Evolutionary conservation across 2,113 vertebrate genomes (phyloP), one percentile per base, ranked within the genome.

Genomic region (Semnopithecus entellus): DNA sequence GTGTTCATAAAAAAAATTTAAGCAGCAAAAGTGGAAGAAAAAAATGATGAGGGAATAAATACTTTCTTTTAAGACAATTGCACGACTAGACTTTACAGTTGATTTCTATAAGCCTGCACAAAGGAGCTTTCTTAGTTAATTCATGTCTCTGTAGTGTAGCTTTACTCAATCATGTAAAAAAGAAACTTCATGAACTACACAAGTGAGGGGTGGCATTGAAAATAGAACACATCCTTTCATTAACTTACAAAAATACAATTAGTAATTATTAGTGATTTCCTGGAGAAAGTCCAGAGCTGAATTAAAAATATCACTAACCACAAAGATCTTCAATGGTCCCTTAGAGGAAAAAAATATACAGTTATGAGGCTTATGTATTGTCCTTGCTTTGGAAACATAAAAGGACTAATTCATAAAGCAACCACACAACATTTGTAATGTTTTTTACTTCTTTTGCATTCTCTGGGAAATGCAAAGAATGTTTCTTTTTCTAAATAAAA

Each of bases 211-310:
- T 99, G 99, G 99, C 99, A 99, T 98, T 98, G 97, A 97, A 98
- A 97, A 98, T 98, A 98, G 98, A 99, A 99, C 99, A 98, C 94
- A 98, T 98, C 99, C 99, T 99, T 98, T 98, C 99, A 99, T 99
- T 99, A 98, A 98, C 98, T 99, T 99, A 99, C 98, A 99, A 99
- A 99, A 99, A 99, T 99, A 99, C 99, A 99, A 99, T 99, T 99
- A 99, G 99, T 98, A 98, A 99, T 99, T 99, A 99, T 99, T 99
- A 99, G 99, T 97, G 98, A 99, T 99, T 99, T 99, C 99, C 99
- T 99, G 99, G 99, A 99, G 98, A 99, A 99, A 99, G 99, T 99
- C 99, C 99, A 99, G 99, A 99, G 98, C 99, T 98, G 97, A 98
- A 99, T 99, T 98, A 98, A 98, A 99, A 99, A 98, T 98, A 98